phyloP scores from a whole-genome alignment of 2,113 vertebrate genomes.

The Daphoenositta chrysoptera region DNA sequence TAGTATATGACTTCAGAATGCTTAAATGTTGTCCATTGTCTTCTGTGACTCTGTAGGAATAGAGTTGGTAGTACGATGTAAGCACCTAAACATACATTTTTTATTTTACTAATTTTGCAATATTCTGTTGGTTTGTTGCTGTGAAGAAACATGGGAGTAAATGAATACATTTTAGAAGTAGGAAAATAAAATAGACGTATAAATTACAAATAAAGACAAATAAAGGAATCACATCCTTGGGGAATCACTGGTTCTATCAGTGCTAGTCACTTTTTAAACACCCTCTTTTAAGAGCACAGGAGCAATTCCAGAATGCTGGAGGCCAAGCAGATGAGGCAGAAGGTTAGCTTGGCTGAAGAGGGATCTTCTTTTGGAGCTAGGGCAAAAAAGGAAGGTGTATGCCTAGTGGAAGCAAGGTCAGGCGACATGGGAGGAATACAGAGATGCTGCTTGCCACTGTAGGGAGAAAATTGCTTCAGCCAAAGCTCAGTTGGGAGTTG shows the following conservation, averaged over 20 bases:
- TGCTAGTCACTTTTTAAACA: background rate
- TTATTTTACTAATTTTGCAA: background rate
- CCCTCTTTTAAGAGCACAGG: background rate
- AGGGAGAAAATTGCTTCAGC: background rate
- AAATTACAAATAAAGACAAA: too few species aligned
- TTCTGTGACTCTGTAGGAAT: background rate
- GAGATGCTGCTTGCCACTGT: background rate
- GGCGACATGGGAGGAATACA: background rate
- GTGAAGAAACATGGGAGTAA: background rate
- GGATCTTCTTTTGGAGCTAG: background rate
- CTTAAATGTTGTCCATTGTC: background rate
- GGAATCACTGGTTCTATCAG: background rate
- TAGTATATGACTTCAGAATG: background rate
- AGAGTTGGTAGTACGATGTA: background rate
- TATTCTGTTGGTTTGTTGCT: background rate
- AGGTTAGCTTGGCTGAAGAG: background rate
- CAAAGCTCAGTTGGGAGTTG: background rate
- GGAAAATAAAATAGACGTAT: background rate
- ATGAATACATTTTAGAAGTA: background rate
- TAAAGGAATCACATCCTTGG: background rate
- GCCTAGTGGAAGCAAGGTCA: background rate
- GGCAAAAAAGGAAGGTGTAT: background rate
- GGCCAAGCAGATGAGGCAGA: background rate
- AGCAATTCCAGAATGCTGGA: background rate
- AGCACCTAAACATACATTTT: background rate